Conservation (phyloP, 2,888 invertebrate genomes). For the Erpobdella octoculata region DNA sequence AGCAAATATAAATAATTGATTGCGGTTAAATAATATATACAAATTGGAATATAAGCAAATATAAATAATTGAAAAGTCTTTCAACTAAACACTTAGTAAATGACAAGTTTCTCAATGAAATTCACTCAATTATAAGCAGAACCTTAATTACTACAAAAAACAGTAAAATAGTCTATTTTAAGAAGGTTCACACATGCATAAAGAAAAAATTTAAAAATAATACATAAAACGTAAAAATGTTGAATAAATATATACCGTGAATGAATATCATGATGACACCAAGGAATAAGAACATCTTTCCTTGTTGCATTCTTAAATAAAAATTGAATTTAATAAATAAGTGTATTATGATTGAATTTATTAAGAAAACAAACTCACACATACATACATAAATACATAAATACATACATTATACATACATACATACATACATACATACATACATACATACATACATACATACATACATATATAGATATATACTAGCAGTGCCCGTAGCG, state of each 20-base stretch:
- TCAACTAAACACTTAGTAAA: too few relatives aligned
- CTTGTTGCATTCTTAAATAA: slow-evolving; percentile 77
- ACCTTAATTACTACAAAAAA: neutral
- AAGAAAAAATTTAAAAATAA: neutral
- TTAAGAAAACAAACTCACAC: too few relatives aligned
- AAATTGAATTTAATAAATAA: too few relatives aligned
- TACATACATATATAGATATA: too few relatives aligned
- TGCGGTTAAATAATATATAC: neutral
- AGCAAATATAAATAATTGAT: neutral
- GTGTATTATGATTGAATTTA: too few relatives aligned
- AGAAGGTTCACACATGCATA: neutral
- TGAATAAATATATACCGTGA: slow-evolving; percentile 55
- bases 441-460: too few relatives aligned
- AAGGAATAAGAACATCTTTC: slow-evolving; percentile 90
- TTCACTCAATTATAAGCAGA: neutral
- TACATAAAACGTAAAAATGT: neutral
- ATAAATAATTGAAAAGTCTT: neutral
- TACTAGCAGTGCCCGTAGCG: too few relatives aligned
- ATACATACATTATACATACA: too few relatives aligned
- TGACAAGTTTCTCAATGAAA: neutral
- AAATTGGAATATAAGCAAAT: neutral
- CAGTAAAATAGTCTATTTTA: neutral
- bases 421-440: too few relatives aligned
- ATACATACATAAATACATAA: too few relatives aligned
- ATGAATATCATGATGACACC: slow-evolving; percentile 76